These are phyloP conservation scores for Neostethus bicornis DNA, from an alignment of 2,797 vertebrate genomes.

Conservation along the genomic window DNA sequence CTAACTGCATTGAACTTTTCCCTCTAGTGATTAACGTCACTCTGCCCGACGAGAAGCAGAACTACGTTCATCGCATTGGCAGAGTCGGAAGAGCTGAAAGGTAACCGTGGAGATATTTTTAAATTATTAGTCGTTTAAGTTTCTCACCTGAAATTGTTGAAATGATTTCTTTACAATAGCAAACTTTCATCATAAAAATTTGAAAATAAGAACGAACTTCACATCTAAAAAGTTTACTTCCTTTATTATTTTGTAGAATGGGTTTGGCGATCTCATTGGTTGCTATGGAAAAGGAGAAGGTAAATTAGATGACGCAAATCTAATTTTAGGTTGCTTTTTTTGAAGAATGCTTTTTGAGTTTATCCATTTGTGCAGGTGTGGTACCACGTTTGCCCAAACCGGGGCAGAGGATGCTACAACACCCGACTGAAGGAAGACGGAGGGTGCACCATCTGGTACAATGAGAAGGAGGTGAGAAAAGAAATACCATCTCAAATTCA, in stretches of 20 bases:
- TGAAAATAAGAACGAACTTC: background rate
- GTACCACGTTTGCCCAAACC: slow-evolving; percentile 95
- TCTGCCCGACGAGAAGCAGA: slow-evolving; percentile 97
- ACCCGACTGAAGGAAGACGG: slow-evolving; percentile 94
- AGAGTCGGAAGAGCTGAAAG: slow-evolving; percentile 96
- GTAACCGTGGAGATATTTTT: slow-evolving; percentile 59
- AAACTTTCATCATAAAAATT: background rate
- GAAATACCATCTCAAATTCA: background rate
- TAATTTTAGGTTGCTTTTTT: background rate
- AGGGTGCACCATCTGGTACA: slow-evolving; percentile 99
- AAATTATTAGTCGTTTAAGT: background rate
- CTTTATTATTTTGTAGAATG: slow-evolving; percentile 84
- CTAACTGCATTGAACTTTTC: background rate
- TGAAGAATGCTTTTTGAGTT: background rate
- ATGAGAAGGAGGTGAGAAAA: slow-evolving; percentile 92
- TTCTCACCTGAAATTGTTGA: background rate
- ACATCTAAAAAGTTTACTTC: background rate
- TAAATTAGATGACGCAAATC: slow-evolving; percentile 50
- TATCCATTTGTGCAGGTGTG: slow-evolving; percentile 84
- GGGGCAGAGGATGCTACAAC: slow-evolving; percentile 94
- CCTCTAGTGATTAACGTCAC: slow-evolving; percentile 93
- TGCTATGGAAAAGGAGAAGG: slow-evolving; percentile 98
- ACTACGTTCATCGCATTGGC: slow-evolving; percentile 97
- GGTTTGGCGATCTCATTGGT: slow-evolving; percentile 96
- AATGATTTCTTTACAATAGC: background rate